Base-by-base conservation (phyloP, 2,113 vertebrate genomes). In the Gymnogyps californianus region DNA sequence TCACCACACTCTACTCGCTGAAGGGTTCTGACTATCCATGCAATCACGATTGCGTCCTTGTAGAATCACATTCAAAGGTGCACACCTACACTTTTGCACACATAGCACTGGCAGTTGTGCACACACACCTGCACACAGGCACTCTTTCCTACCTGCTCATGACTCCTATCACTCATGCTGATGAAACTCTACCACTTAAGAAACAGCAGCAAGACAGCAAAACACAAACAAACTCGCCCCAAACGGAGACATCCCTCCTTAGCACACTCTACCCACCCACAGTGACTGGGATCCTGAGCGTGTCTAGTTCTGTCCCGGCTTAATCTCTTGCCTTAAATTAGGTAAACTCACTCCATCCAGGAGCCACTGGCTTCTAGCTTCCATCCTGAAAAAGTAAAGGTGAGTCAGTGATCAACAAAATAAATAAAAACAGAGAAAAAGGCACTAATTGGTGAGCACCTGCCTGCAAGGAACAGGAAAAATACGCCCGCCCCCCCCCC, bases 391-490 rank as follows among this genome's bases (percentile, higher is more conserved):
- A 95, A 95, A 82, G 82, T 82, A 80, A 90, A 97, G 88, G 93
- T 78, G 83, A 93, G 76, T 87, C 76, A 87, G 36, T 69, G 72
- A 96, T 94, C 87, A 94, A 97, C 64, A 89, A 96, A 95, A 95
- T 74, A 96, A 94, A 97, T 57, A 70, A 90, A 97, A 93, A 65
- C 61, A 86, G 66, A 95, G 87, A 83, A 88, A 96, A 91, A 92
- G 36, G 66, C 94, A 91, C 87, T 97, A 97, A 97, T 93, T 97
- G 95, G 96, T 64, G 46, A 96, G 85, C 93, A 98, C 97, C 97
- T 98, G 97, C 95, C 97, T 95, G 87, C 79, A 97, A 97, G 84
- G 90, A 94, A 93, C 29, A 7, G 95, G 96, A 97, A 96, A 95
- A 96, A 96, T 89, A 90, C n/a, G n/a, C n/a, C n/a, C n/a, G n/a